Base-by-base conservation (phyloP, 2,113 vertebrate species). In the Catharus bicknelli region DNA sequence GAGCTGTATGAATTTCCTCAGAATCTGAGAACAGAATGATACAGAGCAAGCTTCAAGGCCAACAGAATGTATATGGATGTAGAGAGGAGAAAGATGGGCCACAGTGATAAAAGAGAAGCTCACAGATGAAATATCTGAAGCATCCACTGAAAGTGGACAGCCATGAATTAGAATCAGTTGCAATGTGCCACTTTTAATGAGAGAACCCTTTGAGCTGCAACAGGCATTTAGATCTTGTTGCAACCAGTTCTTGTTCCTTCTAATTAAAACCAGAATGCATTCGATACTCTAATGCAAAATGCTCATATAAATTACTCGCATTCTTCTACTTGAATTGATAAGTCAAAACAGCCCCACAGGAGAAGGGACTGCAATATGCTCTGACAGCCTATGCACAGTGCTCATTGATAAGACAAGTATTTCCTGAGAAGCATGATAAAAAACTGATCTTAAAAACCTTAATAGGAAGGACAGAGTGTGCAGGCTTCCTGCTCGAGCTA, bases 321-420 rank as follows among this genome's bases (percentile, higher is more conserved):
- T 93, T 90, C 57, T 91, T 94, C 68, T 89, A 42, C 90, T 84
- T 88, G 38, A 94, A 9, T 78, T 90, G 57, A 40, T 45, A 86
- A 87, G 77, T 92, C 80, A 90, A 87, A 96, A 88, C 78, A 92
- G 13, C 22, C 57, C 11, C 78, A 51, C 2, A 2, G 45, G 61
- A 91, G 87, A 90, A 17, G 10, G 54, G 57, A 40, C 19, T 80
- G 64, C 62, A 72, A 14, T 92, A 32, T 85, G 38, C 38, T 83
- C 58, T 88, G 81, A 38, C 32, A 77, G n/a, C 42, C 27, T 59
- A 10, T 51, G 43, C 68, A 48, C 38, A 50, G n/a, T 34, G 58
- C 74, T 87, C 40, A 34, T 59, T 73, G 78, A 91, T 80, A 72
- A 88, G 75, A 51, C 16, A 83, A 90, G 66, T 20, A 16, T 57